These are phyloP conservation scores for Dasypus novemcinctus DNA, from an alignment of 2,113 vertebrate species.

Conservation along the genomic window DNA sequence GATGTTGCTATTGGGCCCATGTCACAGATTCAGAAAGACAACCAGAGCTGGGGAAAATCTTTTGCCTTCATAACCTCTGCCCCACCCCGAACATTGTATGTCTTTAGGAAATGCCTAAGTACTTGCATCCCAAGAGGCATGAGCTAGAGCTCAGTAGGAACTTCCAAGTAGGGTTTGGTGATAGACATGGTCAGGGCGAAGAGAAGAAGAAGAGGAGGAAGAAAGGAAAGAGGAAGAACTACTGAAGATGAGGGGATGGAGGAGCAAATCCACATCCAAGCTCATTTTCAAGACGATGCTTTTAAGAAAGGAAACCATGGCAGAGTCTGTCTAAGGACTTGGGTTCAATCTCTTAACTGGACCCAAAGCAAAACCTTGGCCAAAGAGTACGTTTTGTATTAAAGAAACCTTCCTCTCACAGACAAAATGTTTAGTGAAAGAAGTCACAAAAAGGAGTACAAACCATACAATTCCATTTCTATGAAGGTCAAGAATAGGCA, in stretches of 20 bases:
- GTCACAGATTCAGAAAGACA: conserved; percentile 40
- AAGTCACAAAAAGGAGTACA: background rate
- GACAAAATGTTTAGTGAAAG: background rate
- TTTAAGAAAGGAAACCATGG: background rate
- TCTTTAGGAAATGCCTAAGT: background rate
- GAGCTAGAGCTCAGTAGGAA: background rate
- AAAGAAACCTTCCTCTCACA: background rate
- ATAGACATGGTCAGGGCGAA: background rate
- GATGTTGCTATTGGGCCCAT: background rate
- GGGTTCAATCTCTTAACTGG: background rate
- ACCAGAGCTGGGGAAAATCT: background rate
- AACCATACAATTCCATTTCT: background rate
- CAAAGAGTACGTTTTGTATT: background rate
- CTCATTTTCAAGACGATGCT: background rate
- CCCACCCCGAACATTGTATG: background rate
- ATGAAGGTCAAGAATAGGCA: background rate
- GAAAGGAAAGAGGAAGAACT: background rate
- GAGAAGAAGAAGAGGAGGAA: background rate
- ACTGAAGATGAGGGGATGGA: background rate
- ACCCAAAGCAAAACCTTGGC: background rate
- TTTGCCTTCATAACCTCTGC: background rate
- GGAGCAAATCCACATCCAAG: background rate
- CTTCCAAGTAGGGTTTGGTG: background rate
- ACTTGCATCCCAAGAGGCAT: background rate
- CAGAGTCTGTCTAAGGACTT: background rate